Evolutionary conservation across 2,113 vertebrate genomes (phyloP), one percentile per base, ranked within the genome.

Genomic region (Lipophrys pholis): DNA sequence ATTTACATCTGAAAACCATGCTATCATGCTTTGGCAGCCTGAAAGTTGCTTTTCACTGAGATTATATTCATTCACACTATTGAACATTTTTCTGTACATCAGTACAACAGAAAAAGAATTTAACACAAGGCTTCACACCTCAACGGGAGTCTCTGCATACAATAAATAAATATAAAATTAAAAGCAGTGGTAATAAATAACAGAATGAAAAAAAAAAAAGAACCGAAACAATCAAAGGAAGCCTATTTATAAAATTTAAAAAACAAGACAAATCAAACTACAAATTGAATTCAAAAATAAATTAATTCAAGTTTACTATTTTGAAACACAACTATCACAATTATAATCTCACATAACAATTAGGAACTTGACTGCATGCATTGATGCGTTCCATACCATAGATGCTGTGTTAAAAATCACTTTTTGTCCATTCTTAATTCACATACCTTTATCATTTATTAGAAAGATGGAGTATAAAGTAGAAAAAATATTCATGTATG

Each of bases 21-120:
- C 94, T 92, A 94, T 93, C 94, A 94, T 95, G 94, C 94, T 94
- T 93, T 93, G 92, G 93, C 92, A 94, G 93, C 92, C 93, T 92
- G 92, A 94, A 93, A 93, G 93, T 94, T 93, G 93, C 93, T 93
- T 93, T 93, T 94, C 93, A 94, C 91, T 93, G 93, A 94, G 93
- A 93, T 93, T 94, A 94, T 93, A 94, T 94, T 94, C 93, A 93
- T 94, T 94, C 94, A 94, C 91, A 91, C 93, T 89, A 94, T 89
- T 90, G 83, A 94, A 94, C 92, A 93, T 90, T 89, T 89, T 92
- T 93, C 92, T 93, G 92, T 94, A 94, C 93, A 94, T 88, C 85
- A 92, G 92, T 92, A 91, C 90, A 94, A 94, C 89, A 81, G 73
- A 93, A 91, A 76, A 77, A 67, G n/a, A 68, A 75, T 53, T 48